Conservation (phyloP, 2,888 invertebrate species). For the Drosophila differens region DNA sequence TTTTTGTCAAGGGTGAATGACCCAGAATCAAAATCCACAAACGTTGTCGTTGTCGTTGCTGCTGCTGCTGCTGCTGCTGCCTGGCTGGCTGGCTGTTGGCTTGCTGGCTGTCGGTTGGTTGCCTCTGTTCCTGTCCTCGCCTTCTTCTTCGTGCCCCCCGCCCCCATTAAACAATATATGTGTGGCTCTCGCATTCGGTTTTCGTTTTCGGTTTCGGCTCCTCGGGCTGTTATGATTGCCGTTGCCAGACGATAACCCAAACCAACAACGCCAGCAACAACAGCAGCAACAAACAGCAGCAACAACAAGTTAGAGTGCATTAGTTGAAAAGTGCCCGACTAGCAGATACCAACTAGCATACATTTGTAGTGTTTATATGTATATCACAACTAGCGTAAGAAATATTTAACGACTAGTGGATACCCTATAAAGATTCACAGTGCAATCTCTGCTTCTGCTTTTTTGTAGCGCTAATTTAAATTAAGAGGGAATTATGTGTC, state of each 20-base stretch:
- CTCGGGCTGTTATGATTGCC: conserved; percentile 80
- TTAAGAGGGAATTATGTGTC: too few relatives aligned
- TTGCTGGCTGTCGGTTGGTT: conserved; percentile 23
- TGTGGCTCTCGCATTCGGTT: conserved; percentile 48
- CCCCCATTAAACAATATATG: conserved; percentile 39
- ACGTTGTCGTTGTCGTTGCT: conserved; percentile 60
- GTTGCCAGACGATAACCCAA: conserved; percentile 79
- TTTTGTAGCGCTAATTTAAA: background rate
- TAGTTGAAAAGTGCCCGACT: background rate
- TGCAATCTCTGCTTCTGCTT: background rate
- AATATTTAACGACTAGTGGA: background rate
- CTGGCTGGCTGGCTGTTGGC: conserved; percentile 24
- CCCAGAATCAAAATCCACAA: conserved; percentile 83
- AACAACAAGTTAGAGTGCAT: conserved; percentile 24
- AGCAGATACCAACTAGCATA: background rate
- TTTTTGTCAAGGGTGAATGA: conserved; percentile 84
- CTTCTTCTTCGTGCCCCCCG: conserved; percentile 14
- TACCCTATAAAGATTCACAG: background rate
- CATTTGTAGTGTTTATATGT: background rate
- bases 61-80: conserved; percentile 38
- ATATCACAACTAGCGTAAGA: background rate
- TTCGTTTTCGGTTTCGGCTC: conserved; percentile 53
- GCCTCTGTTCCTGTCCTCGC: conserved; percentile 34
- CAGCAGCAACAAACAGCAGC: conserved; percentile 34
- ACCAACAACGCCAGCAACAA: conserved; percentile 49